These are phyloP conservation scores for Drosophila colorata DNA, from an alignment of 2,888 invertebrate genomes.

Conservation along the genomic window DNA sequence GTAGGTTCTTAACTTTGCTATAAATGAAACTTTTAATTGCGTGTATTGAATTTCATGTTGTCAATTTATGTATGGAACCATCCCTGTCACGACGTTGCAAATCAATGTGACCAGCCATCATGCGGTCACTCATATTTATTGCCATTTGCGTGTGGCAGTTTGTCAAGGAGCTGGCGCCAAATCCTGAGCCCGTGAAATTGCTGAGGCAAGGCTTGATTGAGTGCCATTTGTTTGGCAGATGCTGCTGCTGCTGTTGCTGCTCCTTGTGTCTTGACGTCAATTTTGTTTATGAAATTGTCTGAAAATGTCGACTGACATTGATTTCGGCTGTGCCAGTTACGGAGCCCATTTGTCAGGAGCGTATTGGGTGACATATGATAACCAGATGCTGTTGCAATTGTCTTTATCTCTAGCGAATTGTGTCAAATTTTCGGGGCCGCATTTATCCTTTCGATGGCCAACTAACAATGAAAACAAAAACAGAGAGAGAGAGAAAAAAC, in stretches of 20 bases:
- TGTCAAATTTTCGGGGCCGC: constrained; percentile 1
- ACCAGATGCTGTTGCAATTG: constrained; percentile 53
- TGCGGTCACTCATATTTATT: constrained; percentile 55
- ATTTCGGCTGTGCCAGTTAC: constrained; percentile 53
- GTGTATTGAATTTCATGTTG: constrained; percentile 19
- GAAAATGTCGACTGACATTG: constrained; percentile 68
- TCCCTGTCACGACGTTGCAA: background rate
- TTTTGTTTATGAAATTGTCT: constrained; percentile 60
- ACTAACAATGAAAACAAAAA: constrained; percentile 10
- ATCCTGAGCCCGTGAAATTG: constrained; percentile 16
- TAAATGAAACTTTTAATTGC: constrained; percentile 62
- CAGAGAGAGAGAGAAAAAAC: constrained; percentile 4
- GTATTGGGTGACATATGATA: constrained; percentile 74
- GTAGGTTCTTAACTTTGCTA: too few species aligned
- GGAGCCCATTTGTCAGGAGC: constrained; percentile 64
- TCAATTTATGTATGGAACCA: background rate
- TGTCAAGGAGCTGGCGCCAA: constrained; percentile 12
- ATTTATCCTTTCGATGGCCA: constrained; percentile 26
- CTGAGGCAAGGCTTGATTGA: constrained; percentile 56
- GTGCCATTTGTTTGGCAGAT: constrained; percentile 59
- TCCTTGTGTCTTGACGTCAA: constrained; percentile 46
- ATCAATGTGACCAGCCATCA: constrained; percentile 33
- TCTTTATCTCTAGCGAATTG: constrained; percentile 23
- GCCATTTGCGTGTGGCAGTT: constrained; percentile 26
- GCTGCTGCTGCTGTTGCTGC: constrained; percentile 24